These are phyloP conservation scores for Phyllotreta cruciferae DNA, from an alignment of 2,888 invertebrate genomes.

Conservation along the genomic window DNA sequence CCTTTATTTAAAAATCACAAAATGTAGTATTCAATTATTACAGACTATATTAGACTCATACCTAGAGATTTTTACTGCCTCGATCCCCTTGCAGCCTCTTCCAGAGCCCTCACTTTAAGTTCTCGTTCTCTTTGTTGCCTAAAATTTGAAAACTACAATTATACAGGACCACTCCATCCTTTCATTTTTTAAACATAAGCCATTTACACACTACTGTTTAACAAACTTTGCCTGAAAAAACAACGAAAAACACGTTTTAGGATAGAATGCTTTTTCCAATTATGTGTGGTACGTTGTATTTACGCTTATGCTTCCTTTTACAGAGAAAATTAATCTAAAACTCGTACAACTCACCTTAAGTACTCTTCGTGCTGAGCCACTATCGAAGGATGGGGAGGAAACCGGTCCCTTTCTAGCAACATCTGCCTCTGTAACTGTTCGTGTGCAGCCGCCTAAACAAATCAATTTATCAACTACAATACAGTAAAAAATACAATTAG, in stretches of 20 bases:
- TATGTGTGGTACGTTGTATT: not conserved
- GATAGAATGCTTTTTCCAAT: not conserved
- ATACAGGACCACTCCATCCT: constrained; percentile 39
- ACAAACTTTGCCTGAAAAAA: constrained; percentile 13
- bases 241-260: not conserved
- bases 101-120: constrained; percentile 83
- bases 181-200: constrained; percentile 11
- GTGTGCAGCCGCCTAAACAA: constrained; percentile 75
- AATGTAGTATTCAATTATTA: too few relatives aligned
- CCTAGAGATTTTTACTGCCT: constrained; percentile 52
- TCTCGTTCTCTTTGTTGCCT: constrained; percentile 83
- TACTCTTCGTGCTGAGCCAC: constrained; percentile 74
- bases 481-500: not conserved
- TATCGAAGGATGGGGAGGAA: constrained; percentile 69
- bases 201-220: constrained; percentile 18
- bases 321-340: constrained; percentile 3
- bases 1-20: constrained; percentile 17
- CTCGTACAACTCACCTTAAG: constrained; percentile 62
- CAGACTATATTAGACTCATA: too few relatives aligned
- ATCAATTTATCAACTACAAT: constrained; percentile 23
- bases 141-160: constrained; percentile 49
- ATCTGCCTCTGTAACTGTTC: constrained; percentile 87
- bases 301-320: not conserved
- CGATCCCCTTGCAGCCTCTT: constrained; percentile 82
- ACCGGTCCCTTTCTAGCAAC: constrained; percentile 81